Evolutionary conservation across 2,888 invertebrate species (phyloP), one percentile per base, ranked within the genome.

Genomic region (Neocrepidodera transversa): DNA sequence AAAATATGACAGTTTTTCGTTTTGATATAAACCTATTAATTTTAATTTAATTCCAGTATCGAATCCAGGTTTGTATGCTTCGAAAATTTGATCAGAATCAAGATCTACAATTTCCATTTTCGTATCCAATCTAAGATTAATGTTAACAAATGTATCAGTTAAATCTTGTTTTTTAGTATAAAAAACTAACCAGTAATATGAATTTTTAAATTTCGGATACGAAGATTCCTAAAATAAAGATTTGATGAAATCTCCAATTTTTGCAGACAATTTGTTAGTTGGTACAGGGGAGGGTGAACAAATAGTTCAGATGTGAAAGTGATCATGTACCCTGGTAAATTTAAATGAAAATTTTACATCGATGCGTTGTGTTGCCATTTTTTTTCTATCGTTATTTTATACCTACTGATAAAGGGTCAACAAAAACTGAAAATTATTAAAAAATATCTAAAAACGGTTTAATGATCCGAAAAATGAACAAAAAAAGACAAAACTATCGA

Each of bases 21-120:
- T 23, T n/a, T 7, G 5, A 23, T 38, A 60, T 11, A 5, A 4
- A 1, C 51, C 48, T 5, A 55, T 13, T 30, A 28, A 50, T 7
- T 32, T 51, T 6, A 62, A 23, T 18, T 49, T 54, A 3, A 58
- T 32, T 1, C 50, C 62, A 7, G 62, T 43, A 14, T 65, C 63
- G 6, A 64, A 51, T 20, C 67, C 71, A 7, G 62, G 63, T 32
- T 73, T 72, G 49, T 67, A 73, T 3, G 71, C 57, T 48, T 72
- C 70, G 26, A 60, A 67, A 13, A 72, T 55, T 13, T 63, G 45
- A 57, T 64, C 64, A 17, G 11, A 57, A n/a, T 32, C 13, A 8
- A 30, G 13, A 2, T 57, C 10, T 5, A 67, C 63, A 32, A 71
- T 14, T 53, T 64, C 68, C 3, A 73, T 58, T 49, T 68, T 62